phyloP scores from a whole-genome alignment of 1,140 invertebrate genomes.

The Drosophila repleta region DNA sequence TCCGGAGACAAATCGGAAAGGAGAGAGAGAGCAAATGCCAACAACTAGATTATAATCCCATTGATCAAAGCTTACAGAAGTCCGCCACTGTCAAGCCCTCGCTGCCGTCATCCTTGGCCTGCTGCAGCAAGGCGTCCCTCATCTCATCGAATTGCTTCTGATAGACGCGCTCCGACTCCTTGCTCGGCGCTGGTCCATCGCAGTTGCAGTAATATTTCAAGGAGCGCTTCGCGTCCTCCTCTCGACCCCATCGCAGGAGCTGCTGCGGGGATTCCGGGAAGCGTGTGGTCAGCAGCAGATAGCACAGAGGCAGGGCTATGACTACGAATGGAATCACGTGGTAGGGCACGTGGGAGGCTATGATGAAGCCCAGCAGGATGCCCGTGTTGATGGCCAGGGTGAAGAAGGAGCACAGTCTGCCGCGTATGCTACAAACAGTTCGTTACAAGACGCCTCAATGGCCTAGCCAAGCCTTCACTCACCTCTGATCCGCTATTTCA shows the following conservation, averaged over 20 bases:
- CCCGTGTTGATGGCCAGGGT: constrained; percentile 62
- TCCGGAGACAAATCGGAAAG: neutral
- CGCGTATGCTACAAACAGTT: constrained; percentile 62
- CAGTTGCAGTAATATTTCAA: constrained; percentile 66
- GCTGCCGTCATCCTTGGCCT: constrained; percentile 34
- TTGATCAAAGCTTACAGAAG: constrained; percentile 63
- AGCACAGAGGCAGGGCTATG: constrained; percentile 60
- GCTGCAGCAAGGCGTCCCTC: constrained; percentile 49
- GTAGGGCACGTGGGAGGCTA: constrained; percentile 68
- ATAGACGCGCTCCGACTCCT: constrained; percentile 45
- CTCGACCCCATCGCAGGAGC: constrained; percentile 48
- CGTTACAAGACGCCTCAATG: neutral
- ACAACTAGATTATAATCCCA: neutral
- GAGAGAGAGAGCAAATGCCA: neutral
- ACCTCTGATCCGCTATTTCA: constrained; percentile 81
- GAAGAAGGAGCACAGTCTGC: constrained; percentile 70
- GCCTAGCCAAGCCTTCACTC: constrained; percentile 9
- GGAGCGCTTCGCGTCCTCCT: constrained; percentile 54
- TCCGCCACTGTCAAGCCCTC: constrained; percentile 37
- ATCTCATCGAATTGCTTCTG: constrained; percentile 67
- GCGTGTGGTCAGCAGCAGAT: constrained; percentile 43
- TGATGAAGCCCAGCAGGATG: constrained; percentile 65
- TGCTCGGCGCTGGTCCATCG: constrained; percentile 32
- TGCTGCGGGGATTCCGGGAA: constrained; percentile 74
- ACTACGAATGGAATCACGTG: constrained; percentile 64